Percentiles rank a stretch among this genome's conserved stretches.
Evolutionary conservation across 2,888 invertebrate species (phyloP).

Genomic region (Hirudinaria manillensis): DNA sequence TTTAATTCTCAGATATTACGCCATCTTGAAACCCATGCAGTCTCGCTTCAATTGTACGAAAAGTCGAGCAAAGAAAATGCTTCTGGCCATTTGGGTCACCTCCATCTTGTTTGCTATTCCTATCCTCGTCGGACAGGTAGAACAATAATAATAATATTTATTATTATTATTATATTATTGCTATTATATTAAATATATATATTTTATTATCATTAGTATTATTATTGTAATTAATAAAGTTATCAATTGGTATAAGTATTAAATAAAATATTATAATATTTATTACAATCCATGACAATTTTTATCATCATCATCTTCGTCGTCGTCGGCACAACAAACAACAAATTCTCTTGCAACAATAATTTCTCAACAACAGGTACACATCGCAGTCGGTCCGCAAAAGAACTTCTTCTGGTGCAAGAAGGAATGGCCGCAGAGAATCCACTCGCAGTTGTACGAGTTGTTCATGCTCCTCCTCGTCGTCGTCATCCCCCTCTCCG

Average conservation of each 20-base stretch:
- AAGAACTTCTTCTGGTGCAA: conserved; percentile 59
- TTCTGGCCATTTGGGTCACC: conserved; percentile 61
- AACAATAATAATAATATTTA: background rate
- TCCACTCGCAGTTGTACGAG: conserved; percentile 53
- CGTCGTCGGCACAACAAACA: no score
- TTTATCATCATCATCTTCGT: background rate
- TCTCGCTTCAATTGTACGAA: conserved; percentile 67
- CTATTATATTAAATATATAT: background rate
- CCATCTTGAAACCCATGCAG: conserved; percentile 67
- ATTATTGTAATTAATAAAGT: conserved; percentile 44
- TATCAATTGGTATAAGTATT: conserved; percentile 47
- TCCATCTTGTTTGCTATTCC: conserved; percentile 63
- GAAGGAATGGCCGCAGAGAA: conserved; percentile 54
- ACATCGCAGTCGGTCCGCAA: background rate
- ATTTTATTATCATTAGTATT: conserved; percentile 10
- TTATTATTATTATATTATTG: background rate
- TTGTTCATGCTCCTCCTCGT: conserved; percentile 61
- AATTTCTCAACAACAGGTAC: background rate
- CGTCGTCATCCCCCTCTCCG: conserved; percentile 61
- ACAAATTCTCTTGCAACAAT: no score
- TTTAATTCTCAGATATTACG: conserved; percentile 61
- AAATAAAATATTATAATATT: background rate
- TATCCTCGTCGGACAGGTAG: conserved; percentile 63
- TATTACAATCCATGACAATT: background rate
- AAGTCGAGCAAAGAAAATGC: conserved; percentile 63